These are phyloP conservation scores for Himalopsyche japonica DNA, from an alignment of 2,888 invertebrate species.

Conservation along the genomic window DNA sequence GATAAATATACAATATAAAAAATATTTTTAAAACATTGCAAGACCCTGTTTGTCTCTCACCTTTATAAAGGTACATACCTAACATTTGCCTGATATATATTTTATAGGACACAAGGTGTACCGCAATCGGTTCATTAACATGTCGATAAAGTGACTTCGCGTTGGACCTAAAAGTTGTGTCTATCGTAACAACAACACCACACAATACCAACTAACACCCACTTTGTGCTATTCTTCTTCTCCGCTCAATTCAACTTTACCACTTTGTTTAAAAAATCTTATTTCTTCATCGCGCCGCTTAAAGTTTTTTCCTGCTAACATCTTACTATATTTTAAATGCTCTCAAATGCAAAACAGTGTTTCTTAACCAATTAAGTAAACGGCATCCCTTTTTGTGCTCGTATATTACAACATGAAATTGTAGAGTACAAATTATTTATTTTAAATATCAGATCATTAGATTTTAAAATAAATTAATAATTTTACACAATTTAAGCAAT, in stretches of 20 bases:
- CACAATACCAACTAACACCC: neutral
- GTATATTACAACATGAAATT: too few species aligned
- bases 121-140: neutral
- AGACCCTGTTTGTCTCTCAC: neutral
- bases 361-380: too few species aligned
- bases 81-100: neutral
- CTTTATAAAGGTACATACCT: neutral
- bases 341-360: too few species aligned
- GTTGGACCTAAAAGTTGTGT: neutral
- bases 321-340: neutral
- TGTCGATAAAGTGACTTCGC: neutral
- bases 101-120: slow-evolving; percentile 1
- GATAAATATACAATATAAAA: too few species aligned
- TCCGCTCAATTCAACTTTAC: neutral
- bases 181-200: neutral
- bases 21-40: neutral
- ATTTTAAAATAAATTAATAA: too few species aligned
- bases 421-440: too few species aligned
- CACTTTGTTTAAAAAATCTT: neutral
- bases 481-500: too few species aligned
- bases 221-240: neutral
- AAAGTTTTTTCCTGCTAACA: neutral
- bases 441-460: too few species aligned
- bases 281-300: neutral
- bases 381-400: too few species aligned